Percentiles rank a stretch among this genome's conserved stretches.
Evolutionary conservation across 1,140 invertebrate genomes (phyloP).

Genomic region (Papilio polytes): DNA sequence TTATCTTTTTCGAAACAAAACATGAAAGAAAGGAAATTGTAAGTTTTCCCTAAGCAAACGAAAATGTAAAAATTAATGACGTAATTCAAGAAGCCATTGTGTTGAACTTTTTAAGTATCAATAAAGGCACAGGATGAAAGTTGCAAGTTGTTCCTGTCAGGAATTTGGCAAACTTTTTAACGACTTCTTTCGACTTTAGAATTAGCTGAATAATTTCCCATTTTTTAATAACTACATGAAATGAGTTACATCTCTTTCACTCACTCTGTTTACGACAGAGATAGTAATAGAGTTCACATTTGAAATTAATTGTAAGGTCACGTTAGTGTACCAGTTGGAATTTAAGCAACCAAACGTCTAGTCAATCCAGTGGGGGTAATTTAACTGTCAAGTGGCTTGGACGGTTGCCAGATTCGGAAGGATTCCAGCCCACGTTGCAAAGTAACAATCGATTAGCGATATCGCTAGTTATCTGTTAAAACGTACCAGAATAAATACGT

Average conservation of each 20-base stretch:
- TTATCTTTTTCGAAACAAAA: no score
- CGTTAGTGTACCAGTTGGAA: no score
- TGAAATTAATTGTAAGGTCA: no score
- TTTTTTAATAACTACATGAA: background rate
- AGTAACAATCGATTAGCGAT: background rate
- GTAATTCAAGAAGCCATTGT: background rate
- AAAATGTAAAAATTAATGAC: background rate
- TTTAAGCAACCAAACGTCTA: background rate
- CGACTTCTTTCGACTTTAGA: background rate
- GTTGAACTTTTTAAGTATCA: background rate
- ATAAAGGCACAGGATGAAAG: background rate
- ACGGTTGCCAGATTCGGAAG: background rate
- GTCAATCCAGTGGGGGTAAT: conserved; percentile 3
- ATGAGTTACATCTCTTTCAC: background rate
- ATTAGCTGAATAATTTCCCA: background rate
- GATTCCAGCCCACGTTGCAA: background rate
- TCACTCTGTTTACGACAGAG: no score
- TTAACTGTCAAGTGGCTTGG: conserved; percentile 10
- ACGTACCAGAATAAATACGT: no score
- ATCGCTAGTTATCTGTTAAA: background rate
- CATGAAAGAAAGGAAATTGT: no score
- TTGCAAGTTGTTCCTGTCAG: background rate
- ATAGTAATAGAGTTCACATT: no score
- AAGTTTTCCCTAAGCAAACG: no score
- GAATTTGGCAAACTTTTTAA: conserved; percentile 1